Percentiles rank a stretch among this genome's conserved stretches.
Conservation (phyloP, 2,888 invertebrate genomes). For the Dasysyrphus tricinctus region DNA sequence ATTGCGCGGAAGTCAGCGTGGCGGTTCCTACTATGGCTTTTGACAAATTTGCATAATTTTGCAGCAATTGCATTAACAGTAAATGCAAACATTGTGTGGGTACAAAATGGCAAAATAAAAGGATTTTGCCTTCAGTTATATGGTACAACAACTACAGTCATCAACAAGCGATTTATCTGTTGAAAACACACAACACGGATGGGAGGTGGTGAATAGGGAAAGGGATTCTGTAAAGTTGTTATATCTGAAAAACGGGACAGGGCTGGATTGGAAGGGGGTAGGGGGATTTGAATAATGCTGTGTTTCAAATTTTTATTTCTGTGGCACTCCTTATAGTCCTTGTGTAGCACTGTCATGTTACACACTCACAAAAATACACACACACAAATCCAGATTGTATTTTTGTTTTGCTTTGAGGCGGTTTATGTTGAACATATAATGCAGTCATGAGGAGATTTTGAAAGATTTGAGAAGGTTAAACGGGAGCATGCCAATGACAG, state of each 20-base stretch:
- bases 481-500: slow-evolving; percentile 44
- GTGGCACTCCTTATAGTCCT: neutral
- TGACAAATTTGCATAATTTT: slow-evolving; percentile 75
- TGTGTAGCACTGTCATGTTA: slow-evolving; percentile 41
- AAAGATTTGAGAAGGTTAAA: slow-evolving; percentile 27
- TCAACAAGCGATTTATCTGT: slow-evolving; percentile 71
- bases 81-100: slow-evolving; percentile 74
- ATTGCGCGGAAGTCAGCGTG: neutral
- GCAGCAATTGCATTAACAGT: slow-evolving; percentile 75
- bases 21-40: slow-evolving; percentile 41
- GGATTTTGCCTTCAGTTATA: slow-evolving; percentile 63
- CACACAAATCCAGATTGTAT: slow-evolving; percentile 28
- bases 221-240: slow-evolving; percentile 15
- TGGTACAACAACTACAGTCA: slow-evolving; percentile 34
- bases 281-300: neutral
- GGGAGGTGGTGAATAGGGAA: neutral
- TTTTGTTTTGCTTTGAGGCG: slow-evolving; percentile 50
- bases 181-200: slow-evolving; percentile 31
- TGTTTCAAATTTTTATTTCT: slow-evolving; percentile 31
- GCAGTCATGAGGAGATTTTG: slow-evolving; percentile 29
- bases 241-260: neutral
- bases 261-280: neutral
- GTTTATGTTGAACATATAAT: slow-evolving; percentile 37
- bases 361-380: neutral
- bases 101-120: slow-evolving; percentile 73